Evolutionary conservation across 2,888 invertebrate species (phyloP).

Genomic region (Lepas anatifera): DNA sequence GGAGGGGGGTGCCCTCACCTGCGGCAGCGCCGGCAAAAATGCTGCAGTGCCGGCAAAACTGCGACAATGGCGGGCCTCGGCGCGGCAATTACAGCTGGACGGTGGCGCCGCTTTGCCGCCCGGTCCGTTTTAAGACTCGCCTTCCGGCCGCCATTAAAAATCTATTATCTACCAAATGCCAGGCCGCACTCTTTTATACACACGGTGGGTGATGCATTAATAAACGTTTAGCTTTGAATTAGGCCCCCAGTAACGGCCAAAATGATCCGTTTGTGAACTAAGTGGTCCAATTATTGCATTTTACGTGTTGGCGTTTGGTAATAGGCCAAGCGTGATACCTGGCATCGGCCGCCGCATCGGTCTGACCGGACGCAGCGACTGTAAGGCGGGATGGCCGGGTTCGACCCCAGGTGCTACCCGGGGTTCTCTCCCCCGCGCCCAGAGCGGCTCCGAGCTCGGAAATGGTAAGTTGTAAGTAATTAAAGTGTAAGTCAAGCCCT

Average conservation of each 20-base stretch:
- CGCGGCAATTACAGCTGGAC: no score
- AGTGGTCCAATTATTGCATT: constrained; percentile 2
- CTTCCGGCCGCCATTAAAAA: not conserved
- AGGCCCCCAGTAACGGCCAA: not conserved
- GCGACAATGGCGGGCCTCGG: not conserved
- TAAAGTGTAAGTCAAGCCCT: no score
- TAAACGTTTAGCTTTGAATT: not conserved
- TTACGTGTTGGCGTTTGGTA: not conserved
- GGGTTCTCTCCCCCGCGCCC: no score
- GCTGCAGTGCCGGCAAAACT: not conserved
- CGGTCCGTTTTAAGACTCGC: no score
- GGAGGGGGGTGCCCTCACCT: no score
- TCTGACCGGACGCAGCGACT: no score
- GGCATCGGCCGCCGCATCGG: no score
- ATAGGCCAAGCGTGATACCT: not conserved
- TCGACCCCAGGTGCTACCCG: no score
- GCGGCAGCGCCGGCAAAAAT: not conserved
- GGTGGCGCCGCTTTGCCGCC: no score
- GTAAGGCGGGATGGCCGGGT: no score
- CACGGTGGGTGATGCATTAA: not conserved
- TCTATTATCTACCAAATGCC: not conserved
- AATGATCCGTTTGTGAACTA: not conserved
- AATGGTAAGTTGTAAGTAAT: no score
- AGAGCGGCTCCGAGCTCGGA: no score
- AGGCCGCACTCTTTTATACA: not conserved